Conservation (phyloP, 2,888 invertebrate genomes). For the Standfussiana lucernea region DNA sequence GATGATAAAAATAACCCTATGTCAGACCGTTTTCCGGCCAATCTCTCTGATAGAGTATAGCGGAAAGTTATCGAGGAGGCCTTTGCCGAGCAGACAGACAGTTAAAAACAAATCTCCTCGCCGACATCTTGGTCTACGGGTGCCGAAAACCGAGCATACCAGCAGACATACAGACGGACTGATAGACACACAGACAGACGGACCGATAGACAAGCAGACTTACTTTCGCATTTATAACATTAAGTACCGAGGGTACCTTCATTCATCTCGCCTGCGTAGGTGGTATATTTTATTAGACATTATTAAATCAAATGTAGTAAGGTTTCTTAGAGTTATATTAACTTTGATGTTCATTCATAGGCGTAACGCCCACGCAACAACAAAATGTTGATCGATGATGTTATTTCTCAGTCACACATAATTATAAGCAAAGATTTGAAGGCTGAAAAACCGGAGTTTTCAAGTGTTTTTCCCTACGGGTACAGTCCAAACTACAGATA, state of each 20-base stretch:
- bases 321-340: background rate
- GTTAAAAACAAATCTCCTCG: background rate
- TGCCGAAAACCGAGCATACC: background rate
- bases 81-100: background rate
- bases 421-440: background rate
- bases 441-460: background rate
- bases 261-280: constrained; percentile 6
- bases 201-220: background rate
- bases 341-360: background rate
- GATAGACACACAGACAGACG: background rate
- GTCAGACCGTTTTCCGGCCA: background rate
- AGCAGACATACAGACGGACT: background rate
- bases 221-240: background rate
- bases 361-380: background rate
- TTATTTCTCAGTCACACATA: background rate
- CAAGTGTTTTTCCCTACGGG: background rate
- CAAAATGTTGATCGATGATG: background rate
- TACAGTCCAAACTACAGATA: background rate
- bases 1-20: background rate
- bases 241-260: background rate
- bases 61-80: background rate
- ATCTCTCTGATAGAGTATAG: background rate
- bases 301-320: constrained; percentile 12
- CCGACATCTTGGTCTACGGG: background rate
- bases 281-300: constrained; percentile 7